These are phyloP conservation scores for Linepithema humile DNA, from an alignment of 1,140 invertebrate species.

Conservation along the genomic window DNA sequence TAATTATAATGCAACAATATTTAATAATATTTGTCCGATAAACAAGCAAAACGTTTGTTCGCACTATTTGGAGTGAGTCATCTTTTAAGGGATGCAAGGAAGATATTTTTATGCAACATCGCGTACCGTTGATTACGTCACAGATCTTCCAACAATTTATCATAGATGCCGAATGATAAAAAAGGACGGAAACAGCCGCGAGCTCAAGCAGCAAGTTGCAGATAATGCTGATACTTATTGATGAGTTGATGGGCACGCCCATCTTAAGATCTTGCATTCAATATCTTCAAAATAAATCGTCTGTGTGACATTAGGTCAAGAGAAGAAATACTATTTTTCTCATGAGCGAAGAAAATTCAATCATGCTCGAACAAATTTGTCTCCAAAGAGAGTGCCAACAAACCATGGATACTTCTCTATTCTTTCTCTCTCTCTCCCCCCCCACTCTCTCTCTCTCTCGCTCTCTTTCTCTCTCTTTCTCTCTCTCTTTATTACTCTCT, in stretches of 20 bases:
- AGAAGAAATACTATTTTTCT: constrained; percentile 11
- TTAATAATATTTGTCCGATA: background rate
- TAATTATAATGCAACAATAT: background rate
- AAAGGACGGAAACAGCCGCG: constrained; percentile 33
- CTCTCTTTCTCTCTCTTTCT: constrained; percentile 25
- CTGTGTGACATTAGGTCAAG: background rate
- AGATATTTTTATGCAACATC: background rate
- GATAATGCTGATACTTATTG: constrained; percentile 43
- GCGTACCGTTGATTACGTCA: background rate
- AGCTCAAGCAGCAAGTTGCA: constrained; percentile 57
- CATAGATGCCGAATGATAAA: constrained; percentile 36
- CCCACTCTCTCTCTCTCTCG: constrained; percentile 40
- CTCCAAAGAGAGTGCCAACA: constrained; percentile 41
- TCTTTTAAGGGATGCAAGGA: background rate
- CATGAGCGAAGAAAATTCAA: constrained; percentile 5
- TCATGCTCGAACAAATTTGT: background rate
- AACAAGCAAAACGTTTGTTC: background rate
- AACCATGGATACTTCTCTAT: constrained; percentile 58
- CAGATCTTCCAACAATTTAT: background rate
- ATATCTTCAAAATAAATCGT: constrained; percentile 18
- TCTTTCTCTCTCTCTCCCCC: constrained; percentile 37
- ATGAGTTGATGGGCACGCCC: background rate
- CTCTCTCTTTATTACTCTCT: constrained; percentile 13
- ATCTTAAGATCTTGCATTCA: background rate
- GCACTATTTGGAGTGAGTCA: background rate